phyloP scores from a whole-genome alignment of 2,113 vertebrate genomes.

The Psilopsiagon aymara region DNA sequence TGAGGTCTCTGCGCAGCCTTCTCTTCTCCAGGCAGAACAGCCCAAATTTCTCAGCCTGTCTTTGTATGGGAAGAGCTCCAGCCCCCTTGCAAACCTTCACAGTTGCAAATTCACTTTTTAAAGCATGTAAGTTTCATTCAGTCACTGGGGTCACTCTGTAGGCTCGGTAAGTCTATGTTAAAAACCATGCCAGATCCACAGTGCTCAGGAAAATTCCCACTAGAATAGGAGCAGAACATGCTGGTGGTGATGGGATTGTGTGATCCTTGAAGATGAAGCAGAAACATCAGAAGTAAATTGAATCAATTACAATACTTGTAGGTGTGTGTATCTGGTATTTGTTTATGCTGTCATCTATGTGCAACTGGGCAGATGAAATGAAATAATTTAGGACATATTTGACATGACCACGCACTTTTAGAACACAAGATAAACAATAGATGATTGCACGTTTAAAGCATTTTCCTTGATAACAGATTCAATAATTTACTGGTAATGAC shows the following conservation, averaged over 20 bases:
- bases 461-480: conserved; percentile 59
- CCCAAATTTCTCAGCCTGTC: not conserved
- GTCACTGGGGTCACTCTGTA: not conserved
- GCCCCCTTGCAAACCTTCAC: not conserved
- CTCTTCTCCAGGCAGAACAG: not conserved
- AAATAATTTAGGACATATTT: conserved; percentile 27
- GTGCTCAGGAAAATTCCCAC: not conserved
- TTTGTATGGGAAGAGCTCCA: not conserved
- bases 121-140: fast-evolving
- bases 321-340: not conserved
- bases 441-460: conserved; percentile 9
- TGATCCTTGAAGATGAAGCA: not conserved
- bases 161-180: not conserved
- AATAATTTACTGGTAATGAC: conserved; percentile 36
- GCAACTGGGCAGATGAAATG: not conserved
- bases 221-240: not conserved
- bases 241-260: not conserved
- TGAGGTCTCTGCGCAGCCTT: not conserved
- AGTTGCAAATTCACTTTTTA: not conserved
- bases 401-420: not conserved
- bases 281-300: not conserved
- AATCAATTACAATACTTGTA: not conserved
- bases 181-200: not conserved
- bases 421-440: conserved; percentile 25
- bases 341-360: not conserved